Conservation (phyloP, 2,797 vertebrate genomes). For the Enteromius viviparus region DNA sequence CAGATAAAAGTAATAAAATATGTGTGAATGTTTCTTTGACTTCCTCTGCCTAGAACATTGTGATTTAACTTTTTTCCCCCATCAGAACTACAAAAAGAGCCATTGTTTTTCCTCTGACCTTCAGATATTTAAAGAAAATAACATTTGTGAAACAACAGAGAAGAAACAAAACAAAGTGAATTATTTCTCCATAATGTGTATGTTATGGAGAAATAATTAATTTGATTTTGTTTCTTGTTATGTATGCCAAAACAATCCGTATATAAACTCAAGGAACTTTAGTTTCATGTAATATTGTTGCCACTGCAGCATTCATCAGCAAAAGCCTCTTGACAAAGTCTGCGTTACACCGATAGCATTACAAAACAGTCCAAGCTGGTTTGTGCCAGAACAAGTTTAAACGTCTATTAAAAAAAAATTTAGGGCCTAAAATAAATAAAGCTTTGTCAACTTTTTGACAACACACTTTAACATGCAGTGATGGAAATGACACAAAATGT, state of each 20-base stretch:
- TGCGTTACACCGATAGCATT: background rate
- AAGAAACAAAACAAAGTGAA: background rate
- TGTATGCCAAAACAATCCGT: background rate
- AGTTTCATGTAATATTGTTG: background rate
- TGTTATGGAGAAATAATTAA: background rate
- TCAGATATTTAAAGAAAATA: background rate
- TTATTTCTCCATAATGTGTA: background rate
- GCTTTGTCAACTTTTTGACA: background rate
- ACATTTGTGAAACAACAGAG: background rate
- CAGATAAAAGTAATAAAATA: background rate
- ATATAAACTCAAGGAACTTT: background rate
- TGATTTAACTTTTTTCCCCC: background rate
- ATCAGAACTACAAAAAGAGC: background rate
- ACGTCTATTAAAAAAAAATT: background rate
- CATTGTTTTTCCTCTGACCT: background rate
- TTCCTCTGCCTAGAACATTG: background rate
- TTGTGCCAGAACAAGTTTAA: background rate
- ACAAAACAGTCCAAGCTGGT: background rate
- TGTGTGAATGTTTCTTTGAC: background rate
- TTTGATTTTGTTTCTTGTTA: background rate
- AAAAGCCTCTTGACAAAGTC: background rate
- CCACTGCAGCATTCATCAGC: background rate
- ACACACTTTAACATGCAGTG: background rate
- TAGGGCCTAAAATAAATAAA: background rate
- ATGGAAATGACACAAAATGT: background rate